Base-by-base conservation (phyloP, 2,797 vertebrate genomes). In the Pseudotriccus pelzelni region DNA sequence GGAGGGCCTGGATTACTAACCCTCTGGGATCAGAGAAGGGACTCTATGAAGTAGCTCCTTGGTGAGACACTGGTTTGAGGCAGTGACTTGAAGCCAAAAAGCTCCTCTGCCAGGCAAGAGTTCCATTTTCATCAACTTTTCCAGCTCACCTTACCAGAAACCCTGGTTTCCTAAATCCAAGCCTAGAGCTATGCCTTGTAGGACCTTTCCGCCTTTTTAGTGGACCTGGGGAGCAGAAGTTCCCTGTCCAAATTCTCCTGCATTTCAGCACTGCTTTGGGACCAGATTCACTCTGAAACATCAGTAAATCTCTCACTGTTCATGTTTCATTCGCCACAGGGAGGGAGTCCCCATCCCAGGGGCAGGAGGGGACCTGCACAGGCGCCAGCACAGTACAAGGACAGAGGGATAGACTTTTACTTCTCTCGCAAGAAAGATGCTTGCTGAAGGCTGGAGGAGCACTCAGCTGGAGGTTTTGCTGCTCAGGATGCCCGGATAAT, bases 361-460 rank as follows among this genome's bases (percentile, higher is more conserved):
- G 97, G 97, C 73, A 98, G 62, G 87, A 98, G 95, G 56, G 98
- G 97, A 25, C 96, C 98, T 1, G 97, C 98, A 9, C 91, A 96
- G 68, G 81, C 78, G 0, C 96, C 98, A 19, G 95, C 41, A 9
- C 98, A 98, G 78, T 98, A 98, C 86, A 94, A 87, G 55, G 97
- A 98, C 96, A 95, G 98, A 95, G 98, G 98, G 63, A 97, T 98
- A 10, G 98, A 99, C 86, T 98, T 98, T 94, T 99, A 98, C 94
- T 99, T 99, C 81, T 98, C 98, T 76, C 96, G 24, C 74, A 98
- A 98, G 89, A 99, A 98, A 90, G 96, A 98, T 52, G 41, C 94
- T 15, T 97, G 82, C 97, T n/a, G 62, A 86, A 49, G 85, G 50
- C 47, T 34, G 73, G n/a, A 59, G 28, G 39, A 69, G 21, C 1